Evolutionary conservation across 2,797 vertebrate species (phyloP), one percentile per base, ranked within the genome.

Genomic region (Buceros bicornis): DNA sequence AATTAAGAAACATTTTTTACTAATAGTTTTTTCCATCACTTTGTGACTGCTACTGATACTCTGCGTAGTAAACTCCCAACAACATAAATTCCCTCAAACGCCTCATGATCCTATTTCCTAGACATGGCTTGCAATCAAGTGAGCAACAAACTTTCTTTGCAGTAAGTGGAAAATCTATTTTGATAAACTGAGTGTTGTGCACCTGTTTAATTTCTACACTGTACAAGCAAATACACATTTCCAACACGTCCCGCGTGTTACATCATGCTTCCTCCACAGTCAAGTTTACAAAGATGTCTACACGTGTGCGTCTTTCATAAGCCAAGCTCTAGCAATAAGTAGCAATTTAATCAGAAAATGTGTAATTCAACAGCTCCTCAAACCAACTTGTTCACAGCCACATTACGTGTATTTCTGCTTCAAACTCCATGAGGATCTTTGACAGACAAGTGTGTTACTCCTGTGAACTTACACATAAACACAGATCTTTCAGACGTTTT

Each of bases 121-220:
- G 97, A 94, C 93, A 93, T n/a, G 77, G 86, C 76, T 98, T 88
- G 90, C 92, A 87, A 88, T 90, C 95, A 95, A 97, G 86, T 97
- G 91, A 95, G 73, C 83, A 91, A 95, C 81, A 95, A 95, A 89
- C 45, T 90, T 91, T 92, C 87, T 45, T 31, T 12, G 4, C 47
- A 48, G 25, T 22, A 71, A 87, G 29, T 2, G 85, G 40, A 83
- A 90, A 87, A 85, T 57, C 71, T 53, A 6, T 69, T 82, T 89
- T 73, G 50, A 70, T 76, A 78, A 95, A 91, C n/a, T 35, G 29
- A 79, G 50, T 24, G 42, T n/a, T 64, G n/a, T 73, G 67, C 64
- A 80, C 81, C 57, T 60, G 73, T 93, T 93, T 60, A 76, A 90
- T 78, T 94, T 91, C 79, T 37, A 58, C 61, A 50, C 21, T 76